A percentile compares a stretch with the other conserved stretches of the same genome.
Conservation (phyloP, 1,140 invertebrate species). For the Scaptomyza pallida region DNA sequence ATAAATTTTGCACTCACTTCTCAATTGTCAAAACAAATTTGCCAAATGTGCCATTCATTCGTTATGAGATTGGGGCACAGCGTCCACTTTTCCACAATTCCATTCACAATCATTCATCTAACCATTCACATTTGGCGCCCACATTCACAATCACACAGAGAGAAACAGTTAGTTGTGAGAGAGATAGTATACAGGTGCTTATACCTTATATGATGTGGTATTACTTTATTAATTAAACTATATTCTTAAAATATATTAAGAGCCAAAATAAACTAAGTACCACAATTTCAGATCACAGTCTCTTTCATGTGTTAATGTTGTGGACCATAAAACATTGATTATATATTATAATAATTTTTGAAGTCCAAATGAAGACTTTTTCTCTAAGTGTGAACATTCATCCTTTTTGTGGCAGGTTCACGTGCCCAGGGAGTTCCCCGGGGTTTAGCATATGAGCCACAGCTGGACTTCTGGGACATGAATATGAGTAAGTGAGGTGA, state of each 20-base stretch:
- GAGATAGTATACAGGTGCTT: too few species aligned
- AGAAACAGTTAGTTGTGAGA: not conserved
- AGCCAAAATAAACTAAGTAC: too few species aligned
- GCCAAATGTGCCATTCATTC: slow-evolving; percentile 76
- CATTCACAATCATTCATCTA: not conserved
- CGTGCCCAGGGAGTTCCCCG: slow-evolving; percentile 36
- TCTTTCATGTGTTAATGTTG: too few species aligned
- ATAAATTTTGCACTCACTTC: slow-evolving; percentile 60
- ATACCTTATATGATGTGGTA: too few species aligned
- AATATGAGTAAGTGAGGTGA: slow-evolving; percentile 17
- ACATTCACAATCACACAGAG: not conserved
- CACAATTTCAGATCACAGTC: too few species aligned
- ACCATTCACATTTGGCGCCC: slow-evolving; percentile 1
- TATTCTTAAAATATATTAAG: too few species aligned
- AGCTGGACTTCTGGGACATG: slow-evolving; percentile 32
- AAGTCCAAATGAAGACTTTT: not conserved
- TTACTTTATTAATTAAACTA: too few species aligned
- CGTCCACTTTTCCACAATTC: slow-evolving; percentile 9
- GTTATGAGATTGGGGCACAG: slow-evolving; percentile 66
- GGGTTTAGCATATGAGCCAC: slow-evolving; percentile 41
- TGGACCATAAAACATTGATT: too few species aligned
- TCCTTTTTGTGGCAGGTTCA: not conserved
- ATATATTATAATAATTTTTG: too few species aligned
- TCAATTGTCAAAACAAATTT: slow-evolving; percentile 77
- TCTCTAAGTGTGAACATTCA: not conserved